Conservation (phyloP, 2,113 vertebrate species). For the Sterrhoptilus dennistouni region DNA sequence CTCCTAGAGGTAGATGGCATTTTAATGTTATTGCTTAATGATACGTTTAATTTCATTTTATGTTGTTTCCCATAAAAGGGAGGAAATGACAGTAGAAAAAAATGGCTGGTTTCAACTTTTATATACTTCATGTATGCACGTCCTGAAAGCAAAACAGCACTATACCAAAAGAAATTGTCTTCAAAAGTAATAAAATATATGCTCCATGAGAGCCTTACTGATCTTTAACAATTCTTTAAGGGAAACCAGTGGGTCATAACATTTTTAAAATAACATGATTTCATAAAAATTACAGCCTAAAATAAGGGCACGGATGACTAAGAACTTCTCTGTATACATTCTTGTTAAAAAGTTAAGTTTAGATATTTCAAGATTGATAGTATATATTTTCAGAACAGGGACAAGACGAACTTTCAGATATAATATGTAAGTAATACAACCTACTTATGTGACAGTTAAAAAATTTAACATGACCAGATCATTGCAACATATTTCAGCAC, state of each 20-base stretch:
- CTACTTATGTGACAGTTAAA: not conserved
- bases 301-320: not conserved
- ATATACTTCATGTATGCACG: constrained; percentile 40
- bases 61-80: constrained; percentile 42
- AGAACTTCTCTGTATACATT: not conserved
- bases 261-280: constrained; percentile 47
- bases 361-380: not conserved
- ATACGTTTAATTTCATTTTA: constrained; percentile 63
- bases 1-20: constrained; percentile 47
- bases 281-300: constrained; percentile 19
- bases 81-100: constrained; percentile 50
- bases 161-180: constrained; percentile 1
- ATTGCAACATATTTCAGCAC: not conserved
- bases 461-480: not conserved
- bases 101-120: constrained; percentile 40
- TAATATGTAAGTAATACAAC: not conserved
- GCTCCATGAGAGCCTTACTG: constrained; percentile 12
- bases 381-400: not conserved
- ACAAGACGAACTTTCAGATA: not conserved
- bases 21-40: constrained; percentile 68
- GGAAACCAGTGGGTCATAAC: constrained; percentile 26
- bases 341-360: constrained; percentile 8
- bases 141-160: constrained; percentile 30
- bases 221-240: constrained; percentile 51
- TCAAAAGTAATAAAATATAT: constrained; percentile 48